Percentiles rank a stretch among this genome's conserved stretches.
Conservation (phyloP, 1,140 invertebrate species). For the Coptotermes formosanus region DNA sequence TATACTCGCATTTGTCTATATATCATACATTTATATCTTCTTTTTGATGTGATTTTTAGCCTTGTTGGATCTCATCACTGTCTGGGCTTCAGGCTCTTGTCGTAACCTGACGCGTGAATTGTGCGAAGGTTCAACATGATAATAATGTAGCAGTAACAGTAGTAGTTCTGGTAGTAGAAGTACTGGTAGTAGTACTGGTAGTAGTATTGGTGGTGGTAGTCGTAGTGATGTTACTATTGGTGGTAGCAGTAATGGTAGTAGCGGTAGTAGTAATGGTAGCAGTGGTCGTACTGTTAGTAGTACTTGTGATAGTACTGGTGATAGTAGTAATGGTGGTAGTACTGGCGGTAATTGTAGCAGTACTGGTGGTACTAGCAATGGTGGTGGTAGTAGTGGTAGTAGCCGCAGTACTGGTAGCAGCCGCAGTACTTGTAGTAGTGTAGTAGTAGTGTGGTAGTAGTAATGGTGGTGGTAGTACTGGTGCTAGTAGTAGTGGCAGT, state of each 20-base stretch:
- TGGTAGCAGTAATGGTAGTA: neutral
- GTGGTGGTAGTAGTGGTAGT: conserved; percentile 9
- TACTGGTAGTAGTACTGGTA: neutral
- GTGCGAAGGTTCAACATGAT: no score
- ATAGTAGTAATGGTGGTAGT: neutral
- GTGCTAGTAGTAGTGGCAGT: neutral
- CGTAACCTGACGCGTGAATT: no score
- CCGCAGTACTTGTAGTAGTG: neutral
- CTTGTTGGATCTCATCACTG: no score
- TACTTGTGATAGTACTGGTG: neutral
- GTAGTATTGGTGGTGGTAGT: neutral
- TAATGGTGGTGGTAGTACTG: neutral
- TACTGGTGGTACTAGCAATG: neutral
- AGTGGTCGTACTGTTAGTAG: neutral
- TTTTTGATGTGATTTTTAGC: no score
- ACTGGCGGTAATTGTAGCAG: neutral
- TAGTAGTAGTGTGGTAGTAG: neutral
- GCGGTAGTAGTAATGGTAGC: neutral
- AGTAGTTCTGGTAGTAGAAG: neutral
- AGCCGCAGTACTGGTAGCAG: neutral
- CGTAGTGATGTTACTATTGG: neutral
- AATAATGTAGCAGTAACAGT: neutral
- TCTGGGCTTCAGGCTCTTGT: no score
- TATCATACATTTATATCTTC: no score
- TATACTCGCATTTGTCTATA: no score